Percentiles rank a stretch among this genome's conserved stretches.
These are phyloP conservation scores for Corythoichthys intestinalis DNA, from an alignment of 2,113 vertebrate genomes.

Conservation along the genomic window DNA sequence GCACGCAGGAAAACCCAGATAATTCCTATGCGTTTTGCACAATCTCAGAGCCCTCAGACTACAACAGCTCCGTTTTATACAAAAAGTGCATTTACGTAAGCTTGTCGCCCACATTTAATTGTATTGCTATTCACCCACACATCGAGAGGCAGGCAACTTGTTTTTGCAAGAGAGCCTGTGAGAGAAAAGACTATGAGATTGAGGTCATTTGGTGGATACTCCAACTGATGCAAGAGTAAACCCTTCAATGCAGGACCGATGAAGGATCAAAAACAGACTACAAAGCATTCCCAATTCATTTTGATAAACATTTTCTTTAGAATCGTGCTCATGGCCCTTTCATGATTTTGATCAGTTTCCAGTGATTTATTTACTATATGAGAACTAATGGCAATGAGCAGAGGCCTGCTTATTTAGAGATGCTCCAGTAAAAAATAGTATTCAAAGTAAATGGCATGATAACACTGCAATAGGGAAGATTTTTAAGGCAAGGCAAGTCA, in stretches of 20 bases:
- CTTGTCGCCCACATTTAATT: constrained; percentile 10
- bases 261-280: background rate
- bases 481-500: background rate
- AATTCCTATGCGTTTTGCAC: constrained; percentile 40
- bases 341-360: constrained; percentile 21
- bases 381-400: constrained; percentile 2
- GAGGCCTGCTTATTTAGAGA: background rate
- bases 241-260: constrained; percentile 21
- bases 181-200: background rate
- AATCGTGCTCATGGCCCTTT: constrained; percentile 23
- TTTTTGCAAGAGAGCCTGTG: background rate
- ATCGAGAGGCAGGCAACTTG: background rate
- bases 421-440: background rate
- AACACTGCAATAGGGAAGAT: background rate
- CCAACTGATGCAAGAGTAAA: constrained; percentile 5
- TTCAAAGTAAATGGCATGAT: background rate
- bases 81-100: constrained; percentile 1
- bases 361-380: constrained; percentile 29
- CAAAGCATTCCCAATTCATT: constrained; percentile 23
- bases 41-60: constrained; percentile 15
- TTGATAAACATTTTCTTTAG: constrained; percentile 9
- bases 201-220: background rate
- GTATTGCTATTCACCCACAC: constrained; percentile 12
- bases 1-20: constrained; percentile 41
- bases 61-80: constrained; percentile 9